Evolutionary conservation across 2,113 vertebrate genomes (phyloP), one percentile per base, ranked within the genome.

Genomic region (Gnathonemus echidnorhynchus): DNA sequence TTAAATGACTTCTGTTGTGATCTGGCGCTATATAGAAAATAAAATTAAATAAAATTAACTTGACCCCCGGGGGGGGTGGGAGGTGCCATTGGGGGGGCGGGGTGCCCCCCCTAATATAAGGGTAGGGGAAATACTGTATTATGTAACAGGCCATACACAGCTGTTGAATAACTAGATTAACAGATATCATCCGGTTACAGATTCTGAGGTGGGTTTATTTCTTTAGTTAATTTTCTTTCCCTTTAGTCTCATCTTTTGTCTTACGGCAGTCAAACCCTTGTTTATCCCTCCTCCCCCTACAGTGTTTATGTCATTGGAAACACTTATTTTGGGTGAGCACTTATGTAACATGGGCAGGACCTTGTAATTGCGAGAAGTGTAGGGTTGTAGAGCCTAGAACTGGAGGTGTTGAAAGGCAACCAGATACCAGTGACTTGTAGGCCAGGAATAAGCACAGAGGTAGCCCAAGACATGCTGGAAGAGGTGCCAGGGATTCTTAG

Each of bases 391-490:
- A 88, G 62, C 93, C 87, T 39, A 80, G 35, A 91, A 80, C 91
- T 42, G 62, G 46, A 52, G 42, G 56, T 88, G 90, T 86, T 49
- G 87, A 84, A 90, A 88, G 88, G 91, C 88, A 92, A 91, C 90
- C 88, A 35, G 74, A 91, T 88, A 88, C 52, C 62, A 27, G 58
- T 92, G 91, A 90, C 90, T 91, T 91, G 88, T 86, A 48, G 77
- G 90, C 87, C 90, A 53, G 85, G 89, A 93, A 93, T 92, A 92
- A 52, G 50, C 90, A 88, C 39, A 77, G 91, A 91, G 89, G 88
- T 88, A 89, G 85, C 66, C 83, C 21, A 87, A 89, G 86, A 91
- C 58, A 80, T 35, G 27, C 58, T 45, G 88, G 46, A 53, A 91
- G 88, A 49, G 88, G 90, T 91, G 90, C 80, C 89, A 86, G 39